These are phyloP conservation scores for Struthidea cinerea DNA, from an alignment of 2,113 vertebrate species.

Conservation along the genomic window DNA sequence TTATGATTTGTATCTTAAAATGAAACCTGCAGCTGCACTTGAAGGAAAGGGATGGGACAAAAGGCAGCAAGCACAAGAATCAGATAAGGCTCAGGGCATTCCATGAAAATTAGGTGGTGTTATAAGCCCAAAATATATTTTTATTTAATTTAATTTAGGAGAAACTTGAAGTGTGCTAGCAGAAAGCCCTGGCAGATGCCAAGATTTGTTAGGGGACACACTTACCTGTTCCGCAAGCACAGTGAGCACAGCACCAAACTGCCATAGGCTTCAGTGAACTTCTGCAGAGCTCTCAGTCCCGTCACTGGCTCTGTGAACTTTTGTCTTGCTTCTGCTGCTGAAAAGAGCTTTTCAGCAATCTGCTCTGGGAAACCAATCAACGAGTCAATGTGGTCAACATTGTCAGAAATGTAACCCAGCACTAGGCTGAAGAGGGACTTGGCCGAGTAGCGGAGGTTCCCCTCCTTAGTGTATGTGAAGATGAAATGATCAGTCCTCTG, in stretches of 20 bases:
- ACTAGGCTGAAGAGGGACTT: slow-evolving; percentile 89
- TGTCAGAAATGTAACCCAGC: slow-evolving; percentile 87
- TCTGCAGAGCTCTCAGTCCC: slow-evolving; percentile 81
- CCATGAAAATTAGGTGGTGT: neutral
- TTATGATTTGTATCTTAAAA: neutral
- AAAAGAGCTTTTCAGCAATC: slow-evolving; percentile 90
- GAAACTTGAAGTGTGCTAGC: neutral
- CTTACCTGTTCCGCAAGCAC: slow-evolving; percentile 87
- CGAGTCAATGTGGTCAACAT: slow-evolving; percentile 90
- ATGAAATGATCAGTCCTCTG: slow-evolving; percentile 87
- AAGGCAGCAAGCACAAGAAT: neutral
- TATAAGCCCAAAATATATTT: neutral
- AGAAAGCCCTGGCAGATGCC: neutral
- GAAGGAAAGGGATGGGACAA: neutral
- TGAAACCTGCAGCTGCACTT: neutral
- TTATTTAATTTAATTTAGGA: neutral
- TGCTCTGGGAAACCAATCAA: slow-evolving; percentile 93
- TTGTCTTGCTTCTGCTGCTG: slow-evolving; percentile 85
- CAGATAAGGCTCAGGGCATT: neutral
- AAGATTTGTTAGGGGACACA: neutral
- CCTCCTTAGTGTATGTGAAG: slow-evolving; percentile 89
- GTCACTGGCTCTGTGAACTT: slow-evolving; percentile 83
- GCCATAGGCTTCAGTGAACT: slow-evolving; percentile 91
- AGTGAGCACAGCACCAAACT: slow-evolving; percentile 85
- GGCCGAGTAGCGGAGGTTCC: slow-evolving; percentile 88